Percentiles rank a stretch among this genome's conserved stretches.
Evolutionary conservation across 2,113 vertebrate species (phyloP).

Genomic region (Saguinus imperator): DNA sequence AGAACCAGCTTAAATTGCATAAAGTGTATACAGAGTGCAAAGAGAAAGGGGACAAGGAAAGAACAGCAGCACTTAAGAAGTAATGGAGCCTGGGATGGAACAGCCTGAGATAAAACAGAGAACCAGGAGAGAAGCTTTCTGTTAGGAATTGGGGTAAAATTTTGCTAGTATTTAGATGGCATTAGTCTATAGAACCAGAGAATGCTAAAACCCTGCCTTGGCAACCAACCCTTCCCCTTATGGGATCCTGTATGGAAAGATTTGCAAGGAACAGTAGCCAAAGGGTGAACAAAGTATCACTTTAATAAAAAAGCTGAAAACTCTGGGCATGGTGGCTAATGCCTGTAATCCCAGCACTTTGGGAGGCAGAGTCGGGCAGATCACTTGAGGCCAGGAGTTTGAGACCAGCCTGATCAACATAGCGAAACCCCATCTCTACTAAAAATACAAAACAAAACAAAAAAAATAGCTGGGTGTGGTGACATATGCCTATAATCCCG

Average conservation of each 20-base stretch:
- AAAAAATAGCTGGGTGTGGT: too few species aligned
- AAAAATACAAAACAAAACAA: too few species aligned
- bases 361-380: too few species aligned
- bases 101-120: neutral
- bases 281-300: neutral
- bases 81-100: neutral
- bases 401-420: too few species aligned
- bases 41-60: neutral
- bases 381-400: too few species aligned
- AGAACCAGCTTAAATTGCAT: neutral
- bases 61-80: neutral
- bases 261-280: neutral
- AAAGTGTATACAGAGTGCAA: neutral
- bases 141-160: neutral
- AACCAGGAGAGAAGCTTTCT: neutral
- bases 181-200: neutral
- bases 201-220: neutral
- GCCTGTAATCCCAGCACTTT: too few species aligned
- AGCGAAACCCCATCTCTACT: too few species aligned
- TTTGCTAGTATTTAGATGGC: neutral
- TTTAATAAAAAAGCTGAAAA: constrained; percentile 32
- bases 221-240: neutral
- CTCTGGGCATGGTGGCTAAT: too few species aligned
- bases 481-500: too few species aligned
- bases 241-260: neutral